Evolutionary conservation across 2,888 invertebrate species (phyloP).

Genomic region (Lysandra bellargus): DNA sequence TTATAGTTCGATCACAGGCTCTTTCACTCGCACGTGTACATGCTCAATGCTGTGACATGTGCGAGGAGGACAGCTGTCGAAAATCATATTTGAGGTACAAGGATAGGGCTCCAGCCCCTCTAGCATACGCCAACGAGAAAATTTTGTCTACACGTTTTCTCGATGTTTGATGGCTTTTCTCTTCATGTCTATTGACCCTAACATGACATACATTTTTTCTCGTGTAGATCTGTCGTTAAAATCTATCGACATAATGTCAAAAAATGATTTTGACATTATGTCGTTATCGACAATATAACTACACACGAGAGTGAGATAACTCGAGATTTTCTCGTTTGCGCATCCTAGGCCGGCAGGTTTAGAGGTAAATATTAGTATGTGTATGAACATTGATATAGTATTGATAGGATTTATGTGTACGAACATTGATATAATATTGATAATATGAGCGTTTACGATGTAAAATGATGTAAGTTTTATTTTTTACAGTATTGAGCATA

Average conservation of each 20-base stretch:
- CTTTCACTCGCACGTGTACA: not conserved
- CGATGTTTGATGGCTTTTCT: too few relatives aligned
- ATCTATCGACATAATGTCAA: too few relatives aligned
- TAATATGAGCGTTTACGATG: not conserved
- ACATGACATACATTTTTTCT: too few relatives aligned
- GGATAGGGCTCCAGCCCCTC: not conserved
- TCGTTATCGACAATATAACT: too few relatives aligned
- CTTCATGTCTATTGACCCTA: too few relatives aligned
- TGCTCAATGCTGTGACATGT: not conserved
- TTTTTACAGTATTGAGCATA: not conserved
- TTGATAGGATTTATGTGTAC: slow-evolving; percentile 49
- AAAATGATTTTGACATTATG: too few relatives aligned
- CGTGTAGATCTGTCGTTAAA: too few relatives aligned
- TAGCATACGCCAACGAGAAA: too few relatives aligned
- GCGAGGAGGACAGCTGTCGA: not conserved
- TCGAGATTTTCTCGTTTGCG: too few relatives aligned
- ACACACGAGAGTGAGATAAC: too few relatives aligned
- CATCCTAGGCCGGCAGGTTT: slow-evolving; percentile 53
- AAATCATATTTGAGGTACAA: not conserved
- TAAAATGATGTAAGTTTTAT: not conserved
- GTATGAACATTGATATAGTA: slow-evolving; percentile 44
- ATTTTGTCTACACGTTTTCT: too few relatives aligned
- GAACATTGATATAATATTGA: slow-evolving; percentile 29
- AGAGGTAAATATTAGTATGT: slow-evolving; percentile 73
- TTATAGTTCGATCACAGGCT: not conserved